Base-by-base conservation (phyloP, 2,113 vertebrate genomes). In the Coreoperca whiteheadi region DNA sequence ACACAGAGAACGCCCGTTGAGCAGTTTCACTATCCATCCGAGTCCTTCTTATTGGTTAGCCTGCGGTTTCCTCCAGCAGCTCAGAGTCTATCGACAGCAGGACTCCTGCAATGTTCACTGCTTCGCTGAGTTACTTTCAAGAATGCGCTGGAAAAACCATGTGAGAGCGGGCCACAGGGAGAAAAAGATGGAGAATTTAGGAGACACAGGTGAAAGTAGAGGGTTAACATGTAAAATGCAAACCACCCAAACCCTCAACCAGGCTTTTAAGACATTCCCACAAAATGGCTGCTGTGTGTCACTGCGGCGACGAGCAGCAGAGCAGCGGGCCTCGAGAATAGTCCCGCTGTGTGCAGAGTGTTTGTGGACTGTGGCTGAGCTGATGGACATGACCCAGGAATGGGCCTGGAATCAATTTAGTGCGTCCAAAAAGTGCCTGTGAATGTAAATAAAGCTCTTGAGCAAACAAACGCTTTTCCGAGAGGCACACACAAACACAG, bases 391-490 rank as follows among this genome's bases (percentile, higher is more conserved):
- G 90, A 91, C 89, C 92, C 94, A 94, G 94, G 89, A 93, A 92
- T 53, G 79, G 90, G 94, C 91, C 95, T 96, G 95, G 94, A 96
- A 94, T 94, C 94, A 94, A 95, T 95, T 96, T 93, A 90, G 79
- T 63, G 93, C 82, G 82, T 95, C 93, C 92, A 94, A 93, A 89
- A 94, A 93, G 88, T 91, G 91, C 89, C 92, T 90, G 93, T 87
- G 91, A 93, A 91, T 92, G 91, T 94, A 96, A 95, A 95, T 95
- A 95, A 94, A 94, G 90, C 89, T 91, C 91, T 91, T 91, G 91
- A 91, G 93, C 93, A 95, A 95, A 94, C 93, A 96, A 95, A 92
- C 86, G 84, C 79, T 83, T 91, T 92, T 93, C 86, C 65, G 34
- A 88, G 89, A 92, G 87, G 88, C 85, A 76, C 74, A 89, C 82